These are phyloP conservation scores for Cydia splendana DNA, from an alignment of 1,140 invertebrate genomes.

Conservation along the genomic window DNA sequence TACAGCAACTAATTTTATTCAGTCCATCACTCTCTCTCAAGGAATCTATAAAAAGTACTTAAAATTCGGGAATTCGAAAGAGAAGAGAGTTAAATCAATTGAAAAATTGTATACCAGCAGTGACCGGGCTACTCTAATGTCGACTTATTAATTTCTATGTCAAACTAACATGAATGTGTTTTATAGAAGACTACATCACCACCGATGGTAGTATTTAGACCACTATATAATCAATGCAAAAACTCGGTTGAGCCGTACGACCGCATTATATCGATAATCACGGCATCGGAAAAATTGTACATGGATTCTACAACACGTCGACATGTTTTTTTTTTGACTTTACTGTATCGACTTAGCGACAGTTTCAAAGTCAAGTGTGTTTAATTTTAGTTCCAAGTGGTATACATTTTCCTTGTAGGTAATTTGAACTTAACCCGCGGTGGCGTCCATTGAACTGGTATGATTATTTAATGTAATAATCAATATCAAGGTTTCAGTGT, in stretches of 20 bases:
- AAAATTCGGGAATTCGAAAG: background rate
- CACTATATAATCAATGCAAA: conserved; percentile 43
- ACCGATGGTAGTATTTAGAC: conserved; percentile 23
- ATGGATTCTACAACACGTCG: conserved; percentile 37
- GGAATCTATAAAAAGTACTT: background rate
- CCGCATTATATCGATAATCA: conserved; percentile 48
- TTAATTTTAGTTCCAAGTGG: background rate
- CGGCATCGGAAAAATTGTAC: conserved; percentile 46
- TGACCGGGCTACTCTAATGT: background rate
- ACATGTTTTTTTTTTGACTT: conserved; percentile 30
- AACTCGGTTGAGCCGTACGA: conserved; percentile 45
- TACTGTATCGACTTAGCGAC: background rate
- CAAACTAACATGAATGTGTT: conserved; percentile 25
- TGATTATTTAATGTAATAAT: conserved; percentile 30
- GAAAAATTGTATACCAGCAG: background rate
- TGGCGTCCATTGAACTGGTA: conserved; percentile 21
- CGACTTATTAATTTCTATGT: conserved; percentile 26
- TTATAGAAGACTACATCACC: conserved; percentile 24
- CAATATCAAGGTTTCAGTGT: background rate
- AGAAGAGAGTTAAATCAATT: background rate
- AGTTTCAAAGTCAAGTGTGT: conserved; percentile 2
- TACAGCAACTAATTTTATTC: no score
- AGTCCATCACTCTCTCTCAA: no score
- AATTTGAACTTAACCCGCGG: conserved; percentile 11
- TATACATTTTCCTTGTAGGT: conserved; percentile 13